A percentile compares a stretch with the other conserved stretches of the same genome.
These are phyloP conservation scores for Todiramphus chloris DNA, from an alignment of 2,113 vertebrate species.

Conservation along the genomic window DNA sequence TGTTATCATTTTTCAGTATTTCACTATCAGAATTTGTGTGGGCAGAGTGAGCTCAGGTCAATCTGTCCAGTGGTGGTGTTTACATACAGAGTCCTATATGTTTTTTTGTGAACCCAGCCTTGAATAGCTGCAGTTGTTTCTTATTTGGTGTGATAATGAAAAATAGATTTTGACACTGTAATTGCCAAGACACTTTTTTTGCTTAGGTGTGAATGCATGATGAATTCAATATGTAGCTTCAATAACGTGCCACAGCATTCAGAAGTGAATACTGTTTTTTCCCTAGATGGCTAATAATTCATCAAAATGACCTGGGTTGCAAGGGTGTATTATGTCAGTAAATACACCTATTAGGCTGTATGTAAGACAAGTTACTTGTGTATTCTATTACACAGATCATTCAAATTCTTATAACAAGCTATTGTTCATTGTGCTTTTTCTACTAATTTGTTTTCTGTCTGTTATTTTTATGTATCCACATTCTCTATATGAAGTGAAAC, in stretches of 20 bases:
- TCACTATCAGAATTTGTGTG: background rate
- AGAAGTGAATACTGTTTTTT: background rate
- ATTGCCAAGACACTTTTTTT: background rate
- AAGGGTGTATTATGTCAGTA: background rate
- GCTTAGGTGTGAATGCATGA: background rate
- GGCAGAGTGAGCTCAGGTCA: background rate
- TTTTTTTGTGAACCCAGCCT: background rate
- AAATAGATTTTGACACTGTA: background rate
- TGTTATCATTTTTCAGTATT: background rate
- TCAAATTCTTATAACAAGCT: background rate
- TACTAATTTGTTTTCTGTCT: background rate
- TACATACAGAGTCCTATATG: background rate
- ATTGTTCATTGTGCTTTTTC: background rate
- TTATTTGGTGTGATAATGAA: background rate
- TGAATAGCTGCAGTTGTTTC: background rate
- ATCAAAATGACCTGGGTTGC: background rate
- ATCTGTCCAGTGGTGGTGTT: background rate
- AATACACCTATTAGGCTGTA: background rate
- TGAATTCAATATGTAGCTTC: background rate
- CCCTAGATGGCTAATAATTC: background rate
- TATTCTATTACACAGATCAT: fast-evolving
- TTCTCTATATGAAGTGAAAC: background rate
- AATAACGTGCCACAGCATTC: background rate
- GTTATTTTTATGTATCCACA: background rate
- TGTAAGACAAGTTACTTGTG: background rate